Conservation (phyloP, 2,797 vertebrate genomes). For the Holocentrus rufus region DNA sequence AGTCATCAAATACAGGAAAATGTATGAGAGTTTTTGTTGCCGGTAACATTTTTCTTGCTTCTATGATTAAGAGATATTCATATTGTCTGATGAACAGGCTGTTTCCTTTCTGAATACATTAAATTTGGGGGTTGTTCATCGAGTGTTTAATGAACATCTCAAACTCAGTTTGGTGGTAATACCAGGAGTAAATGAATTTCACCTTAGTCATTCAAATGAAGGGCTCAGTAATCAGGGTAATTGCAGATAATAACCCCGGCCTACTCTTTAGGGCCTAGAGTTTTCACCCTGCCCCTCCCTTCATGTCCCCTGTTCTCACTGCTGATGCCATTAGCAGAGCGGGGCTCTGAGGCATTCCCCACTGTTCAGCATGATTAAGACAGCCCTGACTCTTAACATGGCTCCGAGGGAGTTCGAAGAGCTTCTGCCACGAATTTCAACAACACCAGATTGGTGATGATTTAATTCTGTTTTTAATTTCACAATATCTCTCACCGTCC, state of each 20-base stretch:
- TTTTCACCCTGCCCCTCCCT: constrained; percentile 60
- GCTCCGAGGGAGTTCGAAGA: constrained; percentile 54
- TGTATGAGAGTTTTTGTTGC: background rate
- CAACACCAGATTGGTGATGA: background rate
- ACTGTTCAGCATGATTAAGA: constrained; percentile 77
- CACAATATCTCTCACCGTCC: no score
- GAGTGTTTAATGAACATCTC: constrained; percentile 49
- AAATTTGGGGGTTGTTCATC: constrained; percentile 24
- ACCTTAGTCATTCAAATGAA: constrained; percentile 76
- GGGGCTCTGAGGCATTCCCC: constrained; percentile 62
- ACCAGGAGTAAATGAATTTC: constrained; percentile 66
- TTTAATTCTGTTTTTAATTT: background rate
- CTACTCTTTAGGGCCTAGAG: constrained; percentile 61
- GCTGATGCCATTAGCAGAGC: constrained; percentile 57
- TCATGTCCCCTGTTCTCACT: constrained; percentile 39
- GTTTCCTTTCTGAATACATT: constrained; percentile 27
- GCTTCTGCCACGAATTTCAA: constrained; percentile 48
- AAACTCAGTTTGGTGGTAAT: constrained; percentile 43
- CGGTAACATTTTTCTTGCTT: constrained; percentile 14
- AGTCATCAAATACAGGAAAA: constrained; percentile 28
- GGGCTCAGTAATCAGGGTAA: constrained; percentile 82
- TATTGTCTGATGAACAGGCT: background rate
- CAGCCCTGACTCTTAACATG: constrained; percentile 59
- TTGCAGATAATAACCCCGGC: constrained; percentile 77
- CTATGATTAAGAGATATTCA: background rate